Base-by-base conservation (phyloP, 2,113 vertebrate genomes). In the Brachypteracias leptosomus region DNA sequence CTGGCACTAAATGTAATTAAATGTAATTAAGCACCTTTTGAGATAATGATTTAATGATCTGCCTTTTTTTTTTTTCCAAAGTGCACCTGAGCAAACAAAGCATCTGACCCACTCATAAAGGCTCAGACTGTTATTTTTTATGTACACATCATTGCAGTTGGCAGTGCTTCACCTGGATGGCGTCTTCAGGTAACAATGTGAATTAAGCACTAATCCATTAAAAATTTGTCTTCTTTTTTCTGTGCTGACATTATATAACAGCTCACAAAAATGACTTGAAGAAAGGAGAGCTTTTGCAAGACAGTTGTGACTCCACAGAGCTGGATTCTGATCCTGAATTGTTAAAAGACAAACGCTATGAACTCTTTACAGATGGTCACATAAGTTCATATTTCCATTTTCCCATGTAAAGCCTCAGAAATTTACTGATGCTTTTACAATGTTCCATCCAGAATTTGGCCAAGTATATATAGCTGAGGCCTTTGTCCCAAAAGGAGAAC, bases 11-110 rank as follows among this genome's bases (percentile, higher is more conserved):
- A 75, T 80, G 63, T 70, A 93, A 88, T 93, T 83, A 76, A 74
- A 75, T 80, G 63, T 70, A 93, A 88, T 93, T 94, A 85, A 90
- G 29, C 58, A 68, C 28, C 31, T 89, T 93, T 83, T 31, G 91
- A 92, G 85, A 68, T 51, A 89, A 83, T 78, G 31, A 79, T 73
- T 67, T 85, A 91, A 94, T 90, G 33, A 91, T 76, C 36, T 80
- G 20, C 16, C 5, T 31, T 52, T 66, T 42, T 63, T 36, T 16
- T 2, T 4, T 3, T 1, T 3, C 2, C 16, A 29, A 25, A 74
- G 6, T 25, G 8, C 62, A 51, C 10, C 29, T 0, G 4, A 62
- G 52, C 11, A 89, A 95, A 89, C 14, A 70, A 33, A 74, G 20
- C 47, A 84, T 46, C 31, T 68, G 76, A 44, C 29, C 83, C 6